A percentile compares a stretch with the other conserved stretches of the same genome.
phyloP scores from a whole-genome alignment of 1,140 invertebrate species.

The Heliconius himera region DNA sequence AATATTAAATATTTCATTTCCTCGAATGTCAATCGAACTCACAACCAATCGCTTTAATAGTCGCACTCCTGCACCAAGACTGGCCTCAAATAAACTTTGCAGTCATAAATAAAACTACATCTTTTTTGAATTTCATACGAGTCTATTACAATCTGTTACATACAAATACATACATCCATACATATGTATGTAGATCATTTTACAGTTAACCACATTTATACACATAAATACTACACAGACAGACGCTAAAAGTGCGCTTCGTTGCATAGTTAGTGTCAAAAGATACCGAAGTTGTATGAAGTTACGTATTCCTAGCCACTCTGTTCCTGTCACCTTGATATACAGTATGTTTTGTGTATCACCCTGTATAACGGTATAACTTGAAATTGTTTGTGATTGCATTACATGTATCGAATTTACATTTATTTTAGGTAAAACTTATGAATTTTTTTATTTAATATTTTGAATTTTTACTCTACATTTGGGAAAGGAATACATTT shows the following conservation, averaged over 20 bases:
- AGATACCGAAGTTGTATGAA: background rate
- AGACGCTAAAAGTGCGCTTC: background rate
- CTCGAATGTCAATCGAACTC: background rate
- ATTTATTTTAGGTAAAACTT: too few relatives aligned
- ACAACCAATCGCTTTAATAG: background rate
- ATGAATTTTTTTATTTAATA: too few relatives aligned
- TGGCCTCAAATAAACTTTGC: background rate
- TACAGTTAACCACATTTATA: conserved; percentile 1
- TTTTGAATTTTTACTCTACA: too few relatives aligned
- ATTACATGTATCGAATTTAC: background rate
- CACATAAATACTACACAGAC: background rate
- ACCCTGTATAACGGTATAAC: too few relatives aligned
- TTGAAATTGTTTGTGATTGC: background rate
- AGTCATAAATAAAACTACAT: conserved; percentile 2
- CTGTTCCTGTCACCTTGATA: background rate
- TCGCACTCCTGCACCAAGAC: too few relatives aligned
- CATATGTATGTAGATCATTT: background rate
- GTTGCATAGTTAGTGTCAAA: background rate
- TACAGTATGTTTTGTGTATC: background rate
- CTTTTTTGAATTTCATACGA: background rate
- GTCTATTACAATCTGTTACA: background rate
- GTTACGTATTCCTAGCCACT: background rate
- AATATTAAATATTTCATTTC: background rate
- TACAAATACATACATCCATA: background rate
- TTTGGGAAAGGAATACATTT: too few relatives aligned